Percentiles rank a stretch among this genome's conserved stretches.
Evolutionary conservation across 2,113 vertebrate genomes (phyloP).

Genomic region (Machaerirhynchus nigripectus): DNA sequence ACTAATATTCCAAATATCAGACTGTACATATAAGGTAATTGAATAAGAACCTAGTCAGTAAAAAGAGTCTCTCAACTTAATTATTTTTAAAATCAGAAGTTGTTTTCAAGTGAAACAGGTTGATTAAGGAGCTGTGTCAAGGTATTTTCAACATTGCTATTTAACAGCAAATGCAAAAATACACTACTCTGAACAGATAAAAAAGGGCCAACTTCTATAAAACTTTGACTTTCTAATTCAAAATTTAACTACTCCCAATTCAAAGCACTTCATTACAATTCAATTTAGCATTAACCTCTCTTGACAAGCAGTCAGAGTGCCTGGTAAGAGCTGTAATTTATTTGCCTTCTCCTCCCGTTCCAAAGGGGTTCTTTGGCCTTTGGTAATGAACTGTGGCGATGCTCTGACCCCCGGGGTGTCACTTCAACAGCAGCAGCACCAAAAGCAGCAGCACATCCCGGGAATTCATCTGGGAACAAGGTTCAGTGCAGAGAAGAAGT

Average conservation of each 20-base stretch:
- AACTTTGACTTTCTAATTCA: background rate
- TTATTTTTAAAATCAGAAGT: background rate
- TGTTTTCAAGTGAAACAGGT: background rate
- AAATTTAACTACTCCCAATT: slow-evolving; percentile 15
- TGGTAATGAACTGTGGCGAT: background rate
- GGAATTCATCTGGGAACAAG: background rate
- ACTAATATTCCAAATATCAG: background rate
- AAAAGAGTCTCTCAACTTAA: background rate
- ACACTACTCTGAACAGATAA: background rate
- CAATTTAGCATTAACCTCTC: slow-evolving; percentile 17
- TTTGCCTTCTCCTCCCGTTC: background rate
- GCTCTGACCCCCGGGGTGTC: background rate
- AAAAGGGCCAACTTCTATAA: background rate
- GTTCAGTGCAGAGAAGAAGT: background rate
- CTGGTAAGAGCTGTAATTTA: background rate
- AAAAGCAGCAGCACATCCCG: background rate
- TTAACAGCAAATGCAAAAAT: background rate
- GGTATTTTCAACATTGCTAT: background rate
- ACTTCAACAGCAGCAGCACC: background rate
- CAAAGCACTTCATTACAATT: slow-evolving; percentile 17
- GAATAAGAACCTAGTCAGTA: background rate
- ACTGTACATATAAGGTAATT: background rate
- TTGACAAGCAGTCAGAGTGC: background rate
- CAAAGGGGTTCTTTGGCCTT: background rate
- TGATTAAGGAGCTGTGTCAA: background rate